Evolutionary conservation across 2,797 vertebrate genomes (phyloP), one percentile per base, ranked within the genome.

Genomic region (Enteromius anoplus): DNA sequence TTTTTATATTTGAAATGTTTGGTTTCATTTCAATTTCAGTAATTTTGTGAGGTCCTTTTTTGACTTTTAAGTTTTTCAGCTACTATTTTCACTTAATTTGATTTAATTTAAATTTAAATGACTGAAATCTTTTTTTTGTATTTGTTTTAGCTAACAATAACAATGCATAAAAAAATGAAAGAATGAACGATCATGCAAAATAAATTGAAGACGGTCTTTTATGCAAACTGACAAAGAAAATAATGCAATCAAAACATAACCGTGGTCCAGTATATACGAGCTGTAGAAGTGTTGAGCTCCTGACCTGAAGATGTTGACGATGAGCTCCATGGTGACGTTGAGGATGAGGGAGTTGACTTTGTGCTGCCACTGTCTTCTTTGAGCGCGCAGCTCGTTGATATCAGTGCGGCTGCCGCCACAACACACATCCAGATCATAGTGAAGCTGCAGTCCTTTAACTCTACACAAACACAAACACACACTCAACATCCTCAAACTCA

Each of bases 231-330:
- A 47, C 6, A 34, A 32, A 51, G 14, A 32, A 55, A 10, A 21
- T 51, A 21, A 29, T 21, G 2, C 19, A 73, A 51, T 5, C 4
- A 51, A 4, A 53, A 19, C 32, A 34, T 3, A 4, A 6, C 8
- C 53, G 11, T n/a, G 1, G 4, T n/a, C 19, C 0, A 1, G 4
- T 2, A 2, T 2, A 10, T 0, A 21, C 5, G 45, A 51, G 45
- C 17, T 73, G 4, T 21, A 45, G 1, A 9, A 2, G 2, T 0
- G 69, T 2, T 19, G 72, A 8, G 11, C 51, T 72, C 1, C 45
- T 32, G 75, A 98, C 98, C 96, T 97, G 93, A 99, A 98, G 85
- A 98, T 93, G 89, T 96, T 95, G 78, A 99, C 96, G 3, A 98
- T 94, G 5, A 99, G 92, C 81, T 98, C 97, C 78, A 99, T 88